Evolutionary conservation across 2,797 vertebrate species (phyloP).

Genomic region (Acanthurus tractus): DNA sequence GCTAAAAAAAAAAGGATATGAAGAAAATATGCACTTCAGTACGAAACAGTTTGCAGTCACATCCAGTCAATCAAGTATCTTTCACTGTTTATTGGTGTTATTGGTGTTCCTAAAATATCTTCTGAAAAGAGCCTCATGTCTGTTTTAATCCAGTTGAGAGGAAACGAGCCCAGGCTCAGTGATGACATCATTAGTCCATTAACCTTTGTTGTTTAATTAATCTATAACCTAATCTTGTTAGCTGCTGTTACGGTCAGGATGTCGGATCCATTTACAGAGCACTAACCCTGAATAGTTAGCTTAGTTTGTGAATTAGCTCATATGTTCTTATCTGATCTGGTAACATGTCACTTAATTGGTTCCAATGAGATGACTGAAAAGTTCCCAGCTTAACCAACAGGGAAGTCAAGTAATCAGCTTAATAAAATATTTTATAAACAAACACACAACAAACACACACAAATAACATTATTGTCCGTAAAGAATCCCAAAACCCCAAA

Average conservation of each 20-base stretch:
- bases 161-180: slow-evolving; percentile 24
- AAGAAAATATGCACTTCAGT: not conserved
- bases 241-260: slow-evolving; percentile 36
- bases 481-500: slow-evolving; percentile 57
- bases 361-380: slow-evolving; percentile 32
- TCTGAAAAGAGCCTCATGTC: slow-evolving; percentile 2
- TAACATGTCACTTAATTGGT: too few species aligned
- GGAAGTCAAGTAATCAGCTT: slow-evolving; percentile 39
- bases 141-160: slow-evolving; percentile 42
- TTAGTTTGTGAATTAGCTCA: not conserved
- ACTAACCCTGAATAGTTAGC: not conserved
- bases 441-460: slow-evolving; percentile 45
- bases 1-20: not conserved
- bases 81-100: not conserved
- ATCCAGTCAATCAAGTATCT: not conserved
- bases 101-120: not conserved
- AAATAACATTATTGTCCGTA: slow-evolving; percentile 47
- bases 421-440: slow-evolving; percentile 45
- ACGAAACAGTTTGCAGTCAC: not conserved
- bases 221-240: slow-evolving; percentile 54
- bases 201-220: slow-evolving; percentile 59
- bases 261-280: slow-evolving; percentile 40
- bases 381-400: slow-evolving; percentile 15
- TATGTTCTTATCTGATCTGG: not conserved
- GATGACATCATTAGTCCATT: slow-evolving; percentile 55